A percentile compares a stretch with the other conserved stretches of the same genome.
Conservation (phyloP, 64 coral and sea anemone genomes). For the Acropora tenuis region DNA sequence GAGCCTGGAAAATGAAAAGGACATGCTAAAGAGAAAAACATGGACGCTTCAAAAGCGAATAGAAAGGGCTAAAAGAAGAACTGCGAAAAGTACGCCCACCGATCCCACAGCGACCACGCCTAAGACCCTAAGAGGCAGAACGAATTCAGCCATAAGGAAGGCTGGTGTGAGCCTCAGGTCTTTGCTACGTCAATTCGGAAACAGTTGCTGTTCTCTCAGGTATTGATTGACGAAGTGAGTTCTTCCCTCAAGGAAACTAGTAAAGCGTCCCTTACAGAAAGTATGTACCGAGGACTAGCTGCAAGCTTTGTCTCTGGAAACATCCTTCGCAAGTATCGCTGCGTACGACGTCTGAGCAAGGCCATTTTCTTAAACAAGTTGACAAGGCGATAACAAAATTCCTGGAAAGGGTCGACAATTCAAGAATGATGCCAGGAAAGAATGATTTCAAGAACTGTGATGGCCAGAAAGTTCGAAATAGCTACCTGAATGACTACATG, state of each 20-base stretch:
- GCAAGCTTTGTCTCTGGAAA: too few relatives aligned
- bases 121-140: slow-evolving; percentile 34
- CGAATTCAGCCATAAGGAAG: background rate
- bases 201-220: background rate
- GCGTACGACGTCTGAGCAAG: too few relatives aligned
- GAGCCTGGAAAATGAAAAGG: slow-evolving; percentile 43
- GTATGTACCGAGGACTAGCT: too few relatives aligned
- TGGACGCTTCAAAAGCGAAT: slow-evolving; percentile 60
- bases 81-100: background rate
- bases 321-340: too few relatives aligned
- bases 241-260: background rate
- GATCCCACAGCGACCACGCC: background rate
- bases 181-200: background rate
- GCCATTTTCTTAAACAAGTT: too few relatives aligned
- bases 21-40: slow-evolving; percentile 3
- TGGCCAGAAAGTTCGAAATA: slow-evolving; percentile 43
- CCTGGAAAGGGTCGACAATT: slow-evolving; percentile 31
- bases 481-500: slow-evolving; percentile 50
- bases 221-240: background rate
- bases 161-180: background rate
- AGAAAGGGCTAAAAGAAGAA: slow-evolving; percentile 10
- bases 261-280: background rate
- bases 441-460: slow-evolving; percentile 19
- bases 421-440: slow-evolving; percentile 50
- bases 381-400: too few relatives aligned